A percentile compares a stretch with the other conserved stretches of the same genome.
Evolutionary conservation across 2,888 invertebrate species (phyloP).

Genomic region (Alloscopus bannaensis): DNA sequence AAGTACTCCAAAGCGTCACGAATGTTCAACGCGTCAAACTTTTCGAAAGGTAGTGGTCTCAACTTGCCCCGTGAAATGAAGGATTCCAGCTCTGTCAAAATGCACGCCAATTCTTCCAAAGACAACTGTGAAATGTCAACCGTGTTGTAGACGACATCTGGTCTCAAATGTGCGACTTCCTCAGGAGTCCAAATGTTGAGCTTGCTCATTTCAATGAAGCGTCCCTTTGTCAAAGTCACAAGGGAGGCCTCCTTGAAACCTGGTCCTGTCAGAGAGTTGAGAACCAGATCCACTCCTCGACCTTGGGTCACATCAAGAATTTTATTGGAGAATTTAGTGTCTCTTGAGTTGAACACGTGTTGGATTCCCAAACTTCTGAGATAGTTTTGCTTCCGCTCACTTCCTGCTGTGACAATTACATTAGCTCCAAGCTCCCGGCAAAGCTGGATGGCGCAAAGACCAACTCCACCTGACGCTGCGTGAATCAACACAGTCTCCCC

Average conservation of each 20-base stretch:
- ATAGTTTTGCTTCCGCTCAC: conserved; percentile 45
- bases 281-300: conserved; percentile 52
- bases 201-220: conserved; percentile 62
- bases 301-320: conserved; percentile 39
- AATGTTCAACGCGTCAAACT: conserved; percentile 45
- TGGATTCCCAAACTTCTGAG: conserved; percentile 50
- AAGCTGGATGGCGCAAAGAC: conserved; percentile 56
- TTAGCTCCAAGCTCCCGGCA: conserved; percentile 32
- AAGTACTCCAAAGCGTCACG: conserved; percentile 48
- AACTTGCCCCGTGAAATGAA: not conserved
- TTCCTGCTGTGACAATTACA: conserved; percentile 58
- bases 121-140: conserved; percentile 39
- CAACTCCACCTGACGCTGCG: conserved; percentile 62
- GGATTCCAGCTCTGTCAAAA: not conserved
- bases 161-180: conserved; percentile 39
- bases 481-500: conserved; percentile 49
- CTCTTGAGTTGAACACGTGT: conserved; percentile 57
- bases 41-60: conserved; percentile 39
- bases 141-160: conserved; percentile 50
- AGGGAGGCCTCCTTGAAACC: conserved; percentile 61
- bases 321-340: conserved; percentile 31
- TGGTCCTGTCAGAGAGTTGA: conserved; percentile 40
- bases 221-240: not conserved
- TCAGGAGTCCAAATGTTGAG: conserved; percentile 43
- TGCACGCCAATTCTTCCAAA: not conserved